Conservation (phyloP, 2,888 invertebrate species). For the Drosophila monieri region DNA sequence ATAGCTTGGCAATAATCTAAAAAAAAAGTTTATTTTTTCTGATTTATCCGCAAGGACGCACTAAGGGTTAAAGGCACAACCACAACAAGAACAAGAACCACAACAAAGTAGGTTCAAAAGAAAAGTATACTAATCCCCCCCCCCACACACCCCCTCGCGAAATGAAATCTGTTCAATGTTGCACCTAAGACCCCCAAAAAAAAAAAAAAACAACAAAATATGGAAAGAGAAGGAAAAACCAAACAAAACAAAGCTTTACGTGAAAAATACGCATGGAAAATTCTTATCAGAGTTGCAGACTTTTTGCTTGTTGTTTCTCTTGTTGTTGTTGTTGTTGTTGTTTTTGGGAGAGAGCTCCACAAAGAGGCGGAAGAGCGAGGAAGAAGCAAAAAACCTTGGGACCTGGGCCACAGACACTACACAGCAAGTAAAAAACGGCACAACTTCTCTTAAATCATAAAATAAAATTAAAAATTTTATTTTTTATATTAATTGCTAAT, state of each 20-base stretch:
- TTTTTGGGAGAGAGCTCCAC: conserved; percentile 3
- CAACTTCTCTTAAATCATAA: neutral
- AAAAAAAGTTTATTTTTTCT: neutral
- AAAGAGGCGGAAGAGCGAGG: neutral
- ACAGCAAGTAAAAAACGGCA: conserved; percentile 13
- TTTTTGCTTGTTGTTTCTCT: conserved; percentile 3
- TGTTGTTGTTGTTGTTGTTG: conserved; percentile 9
- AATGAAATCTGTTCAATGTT: conserved; percentile 43
- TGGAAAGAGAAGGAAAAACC: neutral
- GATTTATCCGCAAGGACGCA: neutral
- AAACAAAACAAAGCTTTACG: conserved; percentile 30
- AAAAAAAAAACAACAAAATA: neutral
- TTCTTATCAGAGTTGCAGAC: conserved; percentile 42
- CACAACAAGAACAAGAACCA: neutral
- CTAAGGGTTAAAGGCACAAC: conserved; percentile 9
- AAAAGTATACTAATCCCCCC: conserved; percentile 6
- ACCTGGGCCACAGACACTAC: conserved; percentile 50
- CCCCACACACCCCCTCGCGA: neutral
- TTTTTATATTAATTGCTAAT: neutral
- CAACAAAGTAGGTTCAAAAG: neutral
- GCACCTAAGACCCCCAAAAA: conserved; percentile 45
- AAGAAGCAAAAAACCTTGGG: conserved; percentile 35
- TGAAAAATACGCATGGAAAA: conserved; percentile 33
- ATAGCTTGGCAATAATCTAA: neutral
- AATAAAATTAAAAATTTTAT: neutral